These are phyloP conservation scores for Chironex yamaguchii DNA, from an alignment of 30 jellyfish, hydroid and myxozoan genomes.

Conservation along the genomic window DNA sequence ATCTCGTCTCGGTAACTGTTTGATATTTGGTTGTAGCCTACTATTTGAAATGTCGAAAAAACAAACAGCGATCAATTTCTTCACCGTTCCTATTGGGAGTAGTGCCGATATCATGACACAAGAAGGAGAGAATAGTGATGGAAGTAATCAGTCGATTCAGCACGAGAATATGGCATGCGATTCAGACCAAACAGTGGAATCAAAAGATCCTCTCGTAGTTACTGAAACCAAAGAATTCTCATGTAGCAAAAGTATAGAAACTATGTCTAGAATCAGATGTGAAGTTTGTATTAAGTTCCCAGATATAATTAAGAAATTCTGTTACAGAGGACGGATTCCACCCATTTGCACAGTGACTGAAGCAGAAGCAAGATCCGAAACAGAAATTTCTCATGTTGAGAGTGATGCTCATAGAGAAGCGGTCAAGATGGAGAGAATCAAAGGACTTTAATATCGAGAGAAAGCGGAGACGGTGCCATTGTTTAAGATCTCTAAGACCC, in stretches of 20 bases:
- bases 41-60: background rate
- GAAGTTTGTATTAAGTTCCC: too few species aligned
- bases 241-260: slow-evolving; percentile 29
- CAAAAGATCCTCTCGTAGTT: slow-evolving; percentile 23
- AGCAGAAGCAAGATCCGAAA: background rate
- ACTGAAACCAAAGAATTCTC: slow-evolving; percentile 39
- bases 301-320: background rate
- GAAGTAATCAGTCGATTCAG: slow-evolving; percentile 33
- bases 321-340: slow-evolving; percentile 24
- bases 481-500: too few species aligned
- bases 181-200: slow-evolving; percentile 36
- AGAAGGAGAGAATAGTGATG: slow-evolving; percentile 33
- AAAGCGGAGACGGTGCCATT: background rate
- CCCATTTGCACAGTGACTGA: slow-evolving; percentile 19
- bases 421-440: background rate
- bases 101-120: slow-evolving; percentile 15
- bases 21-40: slow-evolving; percentile 38
- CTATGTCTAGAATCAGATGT: slow-evolving; percentile 27
- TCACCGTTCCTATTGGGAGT: slow-evolving; percentile 15
- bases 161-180: slow-evolving; percentile 22
- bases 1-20: slow-evolving; percentile 27
- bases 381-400: background rate
- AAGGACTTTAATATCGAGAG: background rate
- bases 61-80: slow-evolving; percentile 19
- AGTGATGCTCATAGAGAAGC: background rate